Percentiles rank a stretch among this genome's conserved stretches.
phyloP scores from a whole-genome alignment of 2,888 invertebrate species.

The Cataglyphis livida region DNA sequence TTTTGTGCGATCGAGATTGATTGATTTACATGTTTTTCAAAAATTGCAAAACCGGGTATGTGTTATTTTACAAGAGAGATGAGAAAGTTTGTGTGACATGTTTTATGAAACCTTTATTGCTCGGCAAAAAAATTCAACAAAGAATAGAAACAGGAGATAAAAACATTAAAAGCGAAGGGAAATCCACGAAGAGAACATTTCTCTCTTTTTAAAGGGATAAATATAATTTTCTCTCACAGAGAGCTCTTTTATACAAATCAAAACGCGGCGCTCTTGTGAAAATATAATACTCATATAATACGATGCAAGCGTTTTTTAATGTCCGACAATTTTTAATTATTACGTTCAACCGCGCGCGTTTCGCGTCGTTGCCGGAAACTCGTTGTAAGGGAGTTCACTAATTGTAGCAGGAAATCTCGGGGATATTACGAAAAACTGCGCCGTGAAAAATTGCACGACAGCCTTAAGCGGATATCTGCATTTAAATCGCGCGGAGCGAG shows the following conservation, averaged over 20 bases:
- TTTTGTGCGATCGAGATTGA: conserved; percentile 26
- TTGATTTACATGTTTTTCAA: conserved; percentile 27
- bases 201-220: conserved; percentile 19
- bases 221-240: conserved; percentile 16
- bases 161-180: not conserved
- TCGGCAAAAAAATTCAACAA: conserved; percentile 18
- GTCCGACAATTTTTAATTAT: conserved; percentile 50
- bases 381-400: conserved; percentile 9
- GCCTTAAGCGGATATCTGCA: not conserved
- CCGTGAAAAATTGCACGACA: conserved; percentile 21
- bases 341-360: conserved; percentile 28
- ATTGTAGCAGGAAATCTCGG: conserved; percentile 24
- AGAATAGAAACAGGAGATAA: not conserved
- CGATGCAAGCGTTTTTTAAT: conserved; percentile 28
- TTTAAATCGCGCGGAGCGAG: conserved; percentile 22
- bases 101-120: not conserved
- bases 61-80: conserved; percentile 10
- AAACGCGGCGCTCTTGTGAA: conserved; percentile 8
- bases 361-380: conserved; percentile 1
- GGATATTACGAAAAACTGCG: conserved; percentile 18
- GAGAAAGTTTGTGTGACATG: conserved; percentile 7
- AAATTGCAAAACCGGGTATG: not conserved
- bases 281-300: conserved; percentile 32
- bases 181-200: not conserved
- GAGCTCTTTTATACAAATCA: conserved; percentile 24